Evolutionary conservation across 2,113 vertebrate species (phyloP).

Genomic region (Haplotaxodon microlepis): DNA sequence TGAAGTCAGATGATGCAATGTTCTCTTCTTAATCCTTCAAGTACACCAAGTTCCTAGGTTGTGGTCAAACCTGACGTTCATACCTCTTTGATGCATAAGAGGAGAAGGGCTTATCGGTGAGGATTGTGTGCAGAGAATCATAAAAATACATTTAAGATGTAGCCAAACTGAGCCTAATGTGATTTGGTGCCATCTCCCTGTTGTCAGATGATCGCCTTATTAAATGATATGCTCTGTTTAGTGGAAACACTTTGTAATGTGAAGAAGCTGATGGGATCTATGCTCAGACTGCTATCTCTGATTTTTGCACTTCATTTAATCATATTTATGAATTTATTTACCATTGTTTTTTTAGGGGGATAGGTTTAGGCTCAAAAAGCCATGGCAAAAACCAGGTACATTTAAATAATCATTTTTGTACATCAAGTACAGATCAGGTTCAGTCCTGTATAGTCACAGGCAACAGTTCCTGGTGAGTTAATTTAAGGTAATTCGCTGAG

Average conservation of each 20-base stretch:
- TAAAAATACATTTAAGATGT: not conserved
- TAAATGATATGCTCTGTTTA: slow-evolving; percentile 34
- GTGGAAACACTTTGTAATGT: not conserved
- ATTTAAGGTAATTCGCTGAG: not conserved
- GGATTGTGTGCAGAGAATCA: not conserved
- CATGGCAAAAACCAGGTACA: not conserved
- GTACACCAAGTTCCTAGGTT: not conserved
- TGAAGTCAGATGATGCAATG: slow-evolving; percentile 2
- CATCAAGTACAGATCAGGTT: not conserved
- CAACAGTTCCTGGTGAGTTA: not conserved
- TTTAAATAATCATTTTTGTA: not conserved
- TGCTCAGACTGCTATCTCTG: not conserved
- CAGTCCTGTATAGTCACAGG: not conserved
- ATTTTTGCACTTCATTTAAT: not conserved
- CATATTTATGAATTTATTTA: not conserved
- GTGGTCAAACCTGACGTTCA: slow-evolving; percentile 5
- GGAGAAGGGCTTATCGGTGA: not conserved
- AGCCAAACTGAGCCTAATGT: not conserved
- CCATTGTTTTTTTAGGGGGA: not conserved
- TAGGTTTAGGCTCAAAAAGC: not conserved
- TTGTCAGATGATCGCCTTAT: slow-evolving; percentile 16
- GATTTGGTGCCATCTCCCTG: not conserved
- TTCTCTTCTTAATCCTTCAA: slow-evolving; percentile 28
- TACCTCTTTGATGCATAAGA: slow-evolving; percentile 20
- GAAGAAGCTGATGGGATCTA: not conserved